Evolutionary conservation across 2,888 invertebrate genomes (phyloP).

Genomic region (Strigamia crassipes): DNA sequence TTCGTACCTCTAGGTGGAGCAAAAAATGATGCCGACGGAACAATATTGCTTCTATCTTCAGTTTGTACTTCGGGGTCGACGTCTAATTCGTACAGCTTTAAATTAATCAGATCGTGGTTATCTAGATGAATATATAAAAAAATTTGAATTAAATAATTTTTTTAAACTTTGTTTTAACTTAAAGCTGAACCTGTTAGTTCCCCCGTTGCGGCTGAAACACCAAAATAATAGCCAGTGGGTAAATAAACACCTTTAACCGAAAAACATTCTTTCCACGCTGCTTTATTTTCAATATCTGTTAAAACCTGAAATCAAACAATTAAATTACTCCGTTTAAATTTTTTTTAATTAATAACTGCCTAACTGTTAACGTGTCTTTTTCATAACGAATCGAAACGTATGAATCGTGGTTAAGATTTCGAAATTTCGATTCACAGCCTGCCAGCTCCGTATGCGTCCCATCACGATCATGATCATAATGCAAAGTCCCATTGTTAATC

Average conservation of each 20-base stretch:
- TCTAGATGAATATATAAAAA: slow-evolving; percentile 70
- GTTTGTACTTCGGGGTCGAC: slow-evolving; percentile 67
- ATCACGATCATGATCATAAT: slow-evolving; percentile 98
- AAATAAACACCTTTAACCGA: slow-evolving; percentile 83
- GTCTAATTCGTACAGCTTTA: slow-evolving; percentile 92
- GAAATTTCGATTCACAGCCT: slow-evolving; percentile 94
- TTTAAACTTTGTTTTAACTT: not conserved
- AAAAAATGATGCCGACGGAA: slow-evolving; percentile 86
- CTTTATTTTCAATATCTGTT: slow-evolving; percentile 87
- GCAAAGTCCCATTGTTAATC: slow-evolving; percentile 93
- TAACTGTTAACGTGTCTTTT: slow-evolving; percentile 76
- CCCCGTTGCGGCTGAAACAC: slow-evolving; percentile 93
- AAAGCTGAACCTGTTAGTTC: slow-evolving; percentile 69
- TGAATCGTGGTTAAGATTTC: slow-evolving; percentile 88
- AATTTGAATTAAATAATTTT: slow-evolving; percentile 11
- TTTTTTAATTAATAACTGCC: no score
- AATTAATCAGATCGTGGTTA: slow-evolving; percentile 90
- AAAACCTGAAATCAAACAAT: slow-evolving; percentile 69
- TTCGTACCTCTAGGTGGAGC: slow-evolving; percentile 78
- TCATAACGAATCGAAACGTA: slow-evolving; percentile 89
- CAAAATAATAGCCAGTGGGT: slow-evolving; percentile 94
- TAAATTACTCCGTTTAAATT: not conserved
- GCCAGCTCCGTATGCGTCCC: slow-evolving; percentile 97
- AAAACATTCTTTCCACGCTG: slow-evolving; percentile 93
- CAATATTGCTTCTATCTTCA: slow-evolving; percentile 75